A percentile compares a stretch with the other conserved stretches of the same genome.
Evolutionary conservation across 2,888 invertebrate species (phyloP).

Genomic region (Stomorhina lunata): DNA sequence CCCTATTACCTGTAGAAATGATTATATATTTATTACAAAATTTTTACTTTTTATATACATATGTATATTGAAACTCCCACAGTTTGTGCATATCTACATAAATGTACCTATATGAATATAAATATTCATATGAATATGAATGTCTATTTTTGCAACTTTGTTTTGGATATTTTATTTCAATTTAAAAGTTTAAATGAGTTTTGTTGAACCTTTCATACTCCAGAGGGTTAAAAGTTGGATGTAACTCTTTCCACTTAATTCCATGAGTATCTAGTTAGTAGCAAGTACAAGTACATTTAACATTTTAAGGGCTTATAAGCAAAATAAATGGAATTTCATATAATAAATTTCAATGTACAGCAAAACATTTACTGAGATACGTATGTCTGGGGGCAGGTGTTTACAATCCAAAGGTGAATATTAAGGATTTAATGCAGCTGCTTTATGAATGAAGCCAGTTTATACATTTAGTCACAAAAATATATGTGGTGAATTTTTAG

Average conservation of each 20-base stretch:
- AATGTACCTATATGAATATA: not conserved
- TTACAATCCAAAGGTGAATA: slow-evolving; percentile 26
- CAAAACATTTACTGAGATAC: not conserved
- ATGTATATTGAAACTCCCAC: too few species aligned
- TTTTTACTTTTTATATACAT: too few species aligned
- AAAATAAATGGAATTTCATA: not conserved
- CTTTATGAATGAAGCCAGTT: not conserved
- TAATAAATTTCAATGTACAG: not conserved
- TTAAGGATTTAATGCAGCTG: slow-evolving; percentile 11
- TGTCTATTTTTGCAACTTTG: not conserved
- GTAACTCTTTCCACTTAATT: not conserved
- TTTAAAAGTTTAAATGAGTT: slow-evolving; percentile 77
- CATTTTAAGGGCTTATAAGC: not conserved
- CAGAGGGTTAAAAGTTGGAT: slow-evolving; percentile 37
- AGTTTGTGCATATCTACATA: too few species aligned
- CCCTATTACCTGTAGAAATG: too few species aligned
- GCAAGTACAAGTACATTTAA: not conserved
- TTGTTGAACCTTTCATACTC: slow-evolving; percentile 54
- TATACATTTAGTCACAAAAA: not conserved
- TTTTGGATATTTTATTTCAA: slow-evolving; percentile 73
- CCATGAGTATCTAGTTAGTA: too few species aligned
- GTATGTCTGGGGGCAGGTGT: not conserved
- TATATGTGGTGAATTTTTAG: too few species aligned
- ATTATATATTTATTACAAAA: too few species aligned
- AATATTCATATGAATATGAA: not conserved